Evolutionary conservation across 2,888 invertebrate genomes (phyloP), one percentile per base, ranked within the genome.

Genomic region (Lithophane semibrunnea): DNA sequence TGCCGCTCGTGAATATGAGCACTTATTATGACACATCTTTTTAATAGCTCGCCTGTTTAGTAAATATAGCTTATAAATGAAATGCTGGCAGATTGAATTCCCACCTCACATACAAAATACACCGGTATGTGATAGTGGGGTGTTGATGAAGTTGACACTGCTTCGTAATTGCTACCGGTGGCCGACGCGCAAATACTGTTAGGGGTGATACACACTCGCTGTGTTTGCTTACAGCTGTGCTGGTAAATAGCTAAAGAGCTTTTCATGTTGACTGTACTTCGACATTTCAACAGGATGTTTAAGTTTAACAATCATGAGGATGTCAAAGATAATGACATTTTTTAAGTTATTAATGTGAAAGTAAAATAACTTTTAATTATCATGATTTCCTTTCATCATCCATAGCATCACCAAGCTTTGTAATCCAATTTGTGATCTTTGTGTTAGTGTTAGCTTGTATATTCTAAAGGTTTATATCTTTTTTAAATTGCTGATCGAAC

Each of bases 141-240:
- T 64, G 80, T 60, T 80, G 80, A 80, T 80, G 67, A 80, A 80
- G 80, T 80, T 80, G 80, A 81, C 80, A 76, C 72, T 72, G 37
- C 54, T 68, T n/a, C 42, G 60, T 81, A 76, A 80, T 80, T 76
- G 60, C 60, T 24, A 42, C n/a, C 67, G 69, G 37, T 21, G 63
- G 67, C 16, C 24, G 56, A 1, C 63, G 4, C 18, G 37, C 71
- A 71, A 80, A 80, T 71, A 75, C 66, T 58, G 60, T 69, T 60
- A 65, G 58, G 64, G 64, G 21, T 29, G 37, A 66, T 52, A 67
- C 70, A 75, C 72, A 70, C 44, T 21, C 70, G 18, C 13, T 49
- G 29, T 58, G 65, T 78, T 54, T 78, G 1, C 21, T 13, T 3
- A 42, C 29, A 42, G 24, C 58, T 52, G 21, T 42, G 49, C 49